Evolutionary conservation across 2,888 invertebrate species (phyloP).

Genomic region (Drosophila merina): DNA sequence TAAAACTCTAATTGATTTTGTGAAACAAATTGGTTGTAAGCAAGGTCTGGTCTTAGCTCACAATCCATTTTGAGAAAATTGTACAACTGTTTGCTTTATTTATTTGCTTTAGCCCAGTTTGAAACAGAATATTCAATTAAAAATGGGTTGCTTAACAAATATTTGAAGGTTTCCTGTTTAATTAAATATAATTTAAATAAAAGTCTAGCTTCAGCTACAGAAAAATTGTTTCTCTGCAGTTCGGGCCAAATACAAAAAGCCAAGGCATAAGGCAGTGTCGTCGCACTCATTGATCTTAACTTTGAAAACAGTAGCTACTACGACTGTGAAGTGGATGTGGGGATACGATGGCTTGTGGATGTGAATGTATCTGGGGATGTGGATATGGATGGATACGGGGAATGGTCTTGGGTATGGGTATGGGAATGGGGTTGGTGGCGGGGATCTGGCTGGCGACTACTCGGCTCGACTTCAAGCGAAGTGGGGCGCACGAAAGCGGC

Average conservation of each 20-base stretch:
- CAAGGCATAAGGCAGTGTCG: slow-evolving; percentile 57
- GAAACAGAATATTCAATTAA: too few relatives aligned
- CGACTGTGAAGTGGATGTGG: slow-evolving; percentile 47
- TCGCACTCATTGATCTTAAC: slow-evolving; percentile 80
- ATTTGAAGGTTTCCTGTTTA: background rate
- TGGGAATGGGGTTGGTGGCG: slow-evolving; percentile 16
- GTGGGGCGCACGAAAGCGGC: slow-evolving; percentile 73
- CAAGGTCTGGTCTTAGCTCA: background rate
- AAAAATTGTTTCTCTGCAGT: slow-evolving; percentile 21
- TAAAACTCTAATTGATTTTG: background rate
- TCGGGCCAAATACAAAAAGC: slow-evolving; percentile 45
- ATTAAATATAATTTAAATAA: background rate
- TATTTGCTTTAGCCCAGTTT: too few relatives aligned
- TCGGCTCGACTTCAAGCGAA: slow-evolving; percentile 56
- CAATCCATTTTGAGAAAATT: background rate
- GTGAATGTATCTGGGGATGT: slow-evolving; percentile 20
- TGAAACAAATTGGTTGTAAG: background rate
- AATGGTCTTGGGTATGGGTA: background rate
- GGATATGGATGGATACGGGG: slow-evolving; percentile 3
- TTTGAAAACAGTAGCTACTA: slow-evolving; percentile 81
- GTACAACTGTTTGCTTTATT: background rate
- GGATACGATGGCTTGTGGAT: slow-evolving; percentile 10
- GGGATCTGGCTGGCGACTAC: slow-evolving; percentile 22
- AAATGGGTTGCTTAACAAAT: background rate
- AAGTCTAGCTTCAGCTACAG: too few relatives aligned